These are phyloP conservation scores for Amphipoea lucens DNA, from an alignment of 2,888 invertebrate species.

Conservation along the genomic window DNA sequence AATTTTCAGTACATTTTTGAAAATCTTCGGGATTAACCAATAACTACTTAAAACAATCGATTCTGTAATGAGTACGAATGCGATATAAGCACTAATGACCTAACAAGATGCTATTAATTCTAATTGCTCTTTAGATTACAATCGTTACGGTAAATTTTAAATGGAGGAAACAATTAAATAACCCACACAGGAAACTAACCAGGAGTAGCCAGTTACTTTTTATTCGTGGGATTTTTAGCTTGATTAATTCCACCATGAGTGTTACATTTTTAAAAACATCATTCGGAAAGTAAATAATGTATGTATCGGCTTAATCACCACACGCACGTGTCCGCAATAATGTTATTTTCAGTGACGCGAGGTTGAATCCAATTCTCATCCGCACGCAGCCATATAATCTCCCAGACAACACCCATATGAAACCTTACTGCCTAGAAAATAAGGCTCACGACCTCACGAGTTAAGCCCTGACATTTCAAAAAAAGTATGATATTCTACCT, in stretches of 20 bases:
- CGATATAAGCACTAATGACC: conserved; percentile 46
- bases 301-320: conserved; percentile 75
- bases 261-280: conserved; percentile 52
- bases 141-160: conserved; percentile 68
- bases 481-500: conserved; percentile 46
- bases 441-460: conserved; percentile 68
- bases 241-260: conserved; percentile 42
- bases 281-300: conserved; percentile 69
- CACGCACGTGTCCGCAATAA: conserved; percentile 81
- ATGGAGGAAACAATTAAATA: conserved; percentile 71
- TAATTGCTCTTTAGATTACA: conserved; percentile 65
- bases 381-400: conserved; percentile 85
- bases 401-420: conserved; percentile 75
- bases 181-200: conserved; percentile 65
- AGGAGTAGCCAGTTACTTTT: conserved; percentile 46
- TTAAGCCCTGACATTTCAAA: conserved; percentile 55
- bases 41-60: conserved; percentile 30
- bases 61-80: conserved; percentile 38
- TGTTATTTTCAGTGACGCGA: conserved; percentile 84
- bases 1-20: background rate
- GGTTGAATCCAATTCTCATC: conserved; percentile 82
- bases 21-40: conserved; percentile 1
- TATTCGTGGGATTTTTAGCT: conserved; percentile 49
- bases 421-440: conserved; percentile 80
- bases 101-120: conserved; percentile 66